Base-by-base conservation (phyloP, 2,797 vertebrate species). In the Semaprochilodus insignis region DNA sequence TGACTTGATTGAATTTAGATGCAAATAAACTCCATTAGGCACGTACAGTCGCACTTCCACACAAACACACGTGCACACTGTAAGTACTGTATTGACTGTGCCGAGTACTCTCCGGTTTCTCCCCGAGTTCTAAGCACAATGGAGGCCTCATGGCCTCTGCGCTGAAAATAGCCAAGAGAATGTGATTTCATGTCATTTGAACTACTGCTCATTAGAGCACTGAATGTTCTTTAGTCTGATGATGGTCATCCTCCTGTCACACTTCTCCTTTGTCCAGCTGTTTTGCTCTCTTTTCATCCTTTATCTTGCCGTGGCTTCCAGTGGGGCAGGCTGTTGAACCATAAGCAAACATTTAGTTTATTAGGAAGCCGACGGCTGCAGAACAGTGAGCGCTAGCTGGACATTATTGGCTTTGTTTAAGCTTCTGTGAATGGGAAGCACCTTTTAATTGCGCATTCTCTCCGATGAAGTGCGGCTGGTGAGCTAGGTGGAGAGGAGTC, bases 1-100 rank as follows among this genome's bases (percentile, higher is more conserved):
- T 62, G 27, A 78, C 57, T 74, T 85, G n/a, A 79, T 86, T 86
- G 77, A 85, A 85, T 85, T 86, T 67, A 55, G 55, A 83, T 83
- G 80, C 80, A 84, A 84, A 82, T 78, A 60, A 83, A 78, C 54
- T 80, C 81, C 63, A 81, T 67, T 59, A 81, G 23, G 23, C 36
- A 73, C 40, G 54, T 67, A 25, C 71, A 40, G 36, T 65, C 40
- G 7, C 52, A 25, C 52, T n/a, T 31, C 40, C 23, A 27, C 17
- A 21, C 57, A 77, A 54, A 85, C 31, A 71, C 55, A 31, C 36
- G 27, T 16, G 5, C 60, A 63, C 16, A 65, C 63, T 31, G 44
- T 19, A 51, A 66, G 19, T 23, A 36, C 40, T 25, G 21, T 63
- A 66, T 67, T 74, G 40, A 21, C 70, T n/a, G 21, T 55, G 34